Conservation (phyloP, 2,888 invertebrate species). For the Athripsodes cinereus region DNA sequence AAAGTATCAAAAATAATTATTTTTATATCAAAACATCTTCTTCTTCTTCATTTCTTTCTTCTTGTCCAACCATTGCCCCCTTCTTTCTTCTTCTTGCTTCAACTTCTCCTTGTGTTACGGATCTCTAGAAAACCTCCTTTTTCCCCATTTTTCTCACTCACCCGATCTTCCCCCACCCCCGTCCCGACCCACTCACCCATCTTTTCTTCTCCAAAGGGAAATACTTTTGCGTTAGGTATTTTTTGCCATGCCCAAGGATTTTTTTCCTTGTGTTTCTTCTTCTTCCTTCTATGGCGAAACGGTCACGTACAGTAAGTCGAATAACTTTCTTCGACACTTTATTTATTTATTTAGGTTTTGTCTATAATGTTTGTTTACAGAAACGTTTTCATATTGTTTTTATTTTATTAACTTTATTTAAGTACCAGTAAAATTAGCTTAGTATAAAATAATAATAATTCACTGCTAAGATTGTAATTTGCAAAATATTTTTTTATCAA, state of each 20-base stretch:
- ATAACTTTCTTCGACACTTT: too few species aligned
- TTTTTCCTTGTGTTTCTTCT: slow-evolving; percentile 17
- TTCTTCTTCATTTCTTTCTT: neutral
- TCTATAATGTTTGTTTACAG: too few species aligned
- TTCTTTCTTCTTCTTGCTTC: neutral
- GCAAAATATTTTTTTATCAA: too few species aligned
- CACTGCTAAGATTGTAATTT: too few species aligned
- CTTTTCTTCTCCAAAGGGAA: slow-evolving; percentile 7
- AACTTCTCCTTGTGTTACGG: neutral
- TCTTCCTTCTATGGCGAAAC: neutral
- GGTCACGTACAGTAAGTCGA: neutral
- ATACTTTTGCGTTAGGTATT: slow-evolving; percentile 12
- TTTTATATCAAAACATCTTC: neutral
- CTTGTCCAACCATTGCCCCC: neutral
- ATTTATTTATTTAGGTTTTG: too few species aligned
- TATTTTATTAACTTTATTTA: too few species aligned
- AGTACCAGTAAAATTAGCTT: too few species aligned
- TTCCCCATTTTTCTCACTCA: neutral
- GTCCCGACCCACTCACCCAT: neutral
- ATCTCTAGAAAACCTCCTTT: neutral
- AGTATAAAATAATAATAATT: too few species aligned
- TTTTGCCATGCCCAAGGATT: slow-evolving; percentile 17
- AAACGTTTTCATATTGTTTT: too few species aligned
- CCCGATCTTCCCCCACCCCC: neutral
- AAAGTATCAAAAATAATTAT: neutral